These are phyloP conservation scores for Neolamprologus hecqui DNA, from an alignment of 2,113 vertebrate species.

Conservation along the genomic window DNA sequence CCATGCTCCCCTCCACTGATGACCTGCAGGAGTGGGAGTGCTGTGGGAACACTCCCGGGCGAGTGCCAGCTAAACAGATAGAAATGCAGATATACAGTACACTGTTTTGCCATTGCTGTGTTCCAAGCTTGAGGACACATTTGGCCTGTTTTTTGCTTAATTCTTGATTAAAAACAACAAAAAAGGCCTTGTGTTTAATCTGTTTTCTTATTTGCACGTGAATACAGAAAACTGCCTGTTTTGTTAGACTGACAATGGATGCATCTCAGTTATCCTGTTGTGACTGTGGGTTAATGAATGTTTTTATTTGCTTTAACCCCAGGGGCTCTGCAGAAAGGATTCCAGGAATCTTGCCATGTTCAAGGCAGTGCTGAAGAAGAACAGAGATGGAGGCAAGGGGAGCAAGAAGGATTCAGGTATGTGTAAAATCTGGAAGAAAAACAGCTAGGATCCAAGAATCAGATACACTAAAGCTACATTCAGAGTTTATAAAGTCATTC, in stretches of 20 bases:
- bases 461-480: not conserved
- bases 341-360: conserved; percentile 77
- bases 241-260: not conserved
- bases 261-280: not conserved
- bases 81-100: conserved; percentile 18
- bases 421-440: conserved; percentile 21
- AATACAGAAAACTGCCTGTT: not conserved
- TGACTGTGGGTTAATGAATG: not conserved
- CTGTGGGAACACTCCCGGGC: conserved; percentile 64
- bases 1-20: conserved; percentile 47
- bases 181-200: not conserved
- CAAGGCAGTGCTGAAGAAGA: conserved; percentile 96
- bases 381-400: conserved; percentile 87
- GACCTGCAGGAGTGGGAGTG: conserved; percentile 50
- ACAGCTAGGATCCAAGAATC: not conserved
- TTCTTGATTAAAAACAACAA: not conserved
- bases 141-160: conserved; percentile 5
- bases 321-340: conserved; percentile 43
- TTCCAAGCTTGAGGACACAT: not conserved
- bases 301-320: not conserved
- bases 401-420: conserved; percentile 90
- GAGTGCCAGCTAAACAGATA: conserved; percentile 38
- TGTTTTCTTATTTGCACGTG: not conserved
- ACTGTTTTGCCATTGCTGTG: conserved; percentile 1
- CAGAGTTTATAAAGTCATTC: not conserved